These are phyloP conservation scores for Alviniconcha marisindica DNA, from an alignment of 1,140 invertebrate species.

Conservation along the genomic window DNA sequence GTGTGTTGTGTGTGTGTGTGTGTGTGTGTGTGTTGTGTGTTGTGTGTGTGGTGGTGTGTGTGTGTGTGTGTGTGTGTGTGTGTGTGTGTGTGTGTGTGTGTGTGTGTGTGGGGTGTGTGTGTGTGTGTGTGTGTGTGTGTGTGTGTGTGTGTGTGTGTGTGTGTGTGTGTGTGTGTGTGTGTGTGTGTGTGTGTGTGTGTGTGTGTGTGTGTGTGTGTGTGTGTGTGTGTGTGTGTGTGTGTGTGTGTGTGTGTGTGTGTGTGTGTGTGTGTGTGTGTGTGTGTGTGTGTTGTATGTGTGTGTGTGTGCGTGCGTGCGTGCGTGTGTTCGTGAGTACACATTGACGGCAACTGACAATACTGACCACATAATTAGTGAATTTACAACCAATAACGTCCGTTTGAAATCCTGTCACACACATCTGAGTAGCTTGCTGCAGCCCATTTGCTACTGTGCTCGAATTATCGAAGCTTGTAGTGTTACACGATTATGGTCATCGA, in stretches of 20 bases:
- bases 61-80: too few relatives aligned
- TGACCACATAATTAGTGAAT: too few relatives aligned
- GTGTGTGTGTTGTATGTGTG: background rate
- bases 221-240: conserved; percentile 11
- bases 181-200: conserved; percentile 1
- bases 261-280: conserved; percentile 18
- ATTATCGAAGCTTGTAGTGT: too few relatives aligned
- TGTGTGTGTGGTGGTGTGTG: background rate
- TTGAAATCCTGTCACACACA: too few relatives aligned
- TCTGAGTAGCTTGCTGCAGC: too few relatives aligned
- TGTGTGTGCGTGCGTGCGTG: background rate
- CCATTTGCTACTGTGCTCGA: too few relatives aligned
- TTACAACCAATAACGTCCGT: too few relatives aligned
- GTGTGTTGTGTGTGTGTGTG: too few relatives aligned
- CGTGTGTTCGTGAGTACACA: too few relatives aligned
- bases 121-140: background rate
- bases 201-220: background rate
- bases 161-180: background rate
- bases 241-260: conserved; percentile 14
- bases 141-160: background rate
- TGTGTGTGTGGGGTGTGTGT: background rate
- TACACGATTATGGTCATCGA: too few relatives aligned
- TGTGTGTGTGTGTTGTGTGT: background rate
- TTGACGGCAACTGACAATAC: too few relatives aligned
- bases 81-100: background rate